These are phyloP conservation scores for Parasteatoda tepidariorum DNA, from an alignment of 1,140 invertebrate species.

Conservation along the genomic window DNA sequence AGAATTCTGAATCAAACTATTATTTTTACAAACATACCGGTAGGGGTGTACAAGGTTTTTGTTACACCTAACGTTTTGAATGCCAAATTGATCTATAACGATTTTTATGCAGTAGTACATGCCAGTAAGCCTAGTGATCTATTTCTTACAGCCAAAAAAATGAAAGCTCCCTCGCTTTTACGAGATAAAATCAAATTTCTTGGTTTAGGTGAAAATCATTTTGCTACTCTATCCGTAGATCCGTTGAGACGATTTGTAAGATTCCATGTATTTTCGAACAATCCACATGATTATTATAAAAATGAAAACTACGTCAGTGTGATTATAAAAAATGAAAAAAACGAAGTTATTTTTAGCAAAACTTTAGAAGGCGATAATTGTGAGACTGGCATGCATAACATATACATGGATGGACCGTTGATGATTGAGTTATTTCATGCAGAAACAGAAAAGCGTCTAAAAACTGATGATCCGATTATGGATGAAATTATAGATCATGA, in stretches of 20 bases:
- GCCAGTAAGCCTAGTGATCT: neutral
- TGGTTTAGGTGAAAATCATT: neutral
- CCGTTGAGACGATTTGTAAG: neutral
- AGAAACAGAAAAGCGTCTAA: neutral
- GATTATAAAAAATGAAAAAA: neutral
- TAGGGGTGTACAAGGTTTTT: neutral
- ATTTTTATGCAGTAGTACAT: neutral
- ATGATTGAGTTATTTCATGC: neutral
- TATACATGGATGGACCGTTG: neutral
- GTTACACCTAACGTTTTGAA: neutral
- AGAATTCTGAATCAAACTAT: neutral
- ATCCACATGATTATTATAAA: neutral
- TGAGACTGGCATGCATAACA: neutral
- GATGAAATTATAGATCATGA: neutral
- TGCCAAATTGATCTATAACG: neutral
- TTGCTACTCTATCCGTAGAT: neutral
- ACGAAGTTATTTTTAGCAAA: neutral
- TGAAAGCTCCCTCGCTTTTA: neutral
- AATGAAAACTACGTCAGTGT: neutral
- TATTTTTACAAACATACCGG: neutral
- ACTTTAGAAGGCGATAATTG: neutral
- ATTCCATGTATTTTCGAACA: neutral
- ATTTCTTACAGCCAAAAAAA: neutral
- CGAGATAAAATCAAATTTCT: neutral
- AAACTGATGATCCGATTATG: neutral